A percentile compares a stretch with the other conserved stretches of the same genome.
These are phyloP conservation scores for Taenioides sp. DNA, from an alignment of 2,797 vertebrate species.

Conservation along the genomic window DNA sequence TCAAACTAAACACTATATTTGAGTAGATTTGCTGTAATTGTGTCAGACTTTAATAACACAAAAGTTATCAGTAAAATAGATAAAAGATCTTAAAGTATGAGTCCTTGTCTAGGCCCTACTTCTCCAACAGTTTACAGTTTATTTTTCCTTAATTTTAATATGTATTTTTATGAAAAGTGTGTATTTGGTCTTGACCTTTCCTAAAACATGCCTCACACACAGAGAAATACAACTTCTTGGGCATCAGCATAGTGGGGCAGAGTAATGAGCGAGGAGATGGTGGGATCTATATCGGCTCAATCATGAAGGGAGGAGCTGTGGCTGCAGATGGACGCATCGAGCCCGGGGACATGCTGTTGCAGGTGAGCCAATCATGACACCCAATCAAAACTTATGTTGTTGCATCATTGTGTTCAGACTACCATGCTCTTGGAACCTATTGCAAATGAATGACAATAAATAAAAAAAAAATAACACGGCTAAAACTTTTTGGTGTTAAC, in stretches of 20 bases:
- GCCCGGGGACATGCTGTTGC: conserved; percentile 82
- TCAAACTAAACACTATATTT: neutral
- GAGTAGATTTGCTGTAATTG: neutral
- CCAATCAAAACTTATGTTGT: neutral
- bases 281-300: conserved; percentile 91
- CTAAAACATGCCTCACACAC: conserved; percentile 15
- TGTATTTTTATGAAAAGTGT: neutral
- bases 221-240: conserved; percentile 91
- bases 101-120: neutral
- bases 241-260: conserved; percentile 93
- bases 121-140: neutral
- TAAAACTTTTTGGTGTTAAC: neutral
- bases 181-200: neutral
- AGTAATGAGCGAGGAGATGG: conserved; percentile 92
- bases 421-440: neutral
- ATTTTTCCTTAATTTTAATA: neutral
- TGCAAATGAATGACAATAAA: neutral
- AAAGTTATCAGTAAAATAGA: too few species aligned
- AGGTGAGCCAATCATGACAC: conserved; percentile 64
- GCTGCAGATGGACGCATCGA: conserved; percentile 88
- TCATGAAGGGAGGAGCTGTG: conserved; percentile 90
- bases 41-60: neutral
- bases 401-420: neutral
- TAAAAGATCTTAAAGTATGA: neutral
- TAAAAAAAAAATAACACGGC: neutral